Conservation (phyloP, 2,113 vertebrate species). For the Mus pahari region DNA sequence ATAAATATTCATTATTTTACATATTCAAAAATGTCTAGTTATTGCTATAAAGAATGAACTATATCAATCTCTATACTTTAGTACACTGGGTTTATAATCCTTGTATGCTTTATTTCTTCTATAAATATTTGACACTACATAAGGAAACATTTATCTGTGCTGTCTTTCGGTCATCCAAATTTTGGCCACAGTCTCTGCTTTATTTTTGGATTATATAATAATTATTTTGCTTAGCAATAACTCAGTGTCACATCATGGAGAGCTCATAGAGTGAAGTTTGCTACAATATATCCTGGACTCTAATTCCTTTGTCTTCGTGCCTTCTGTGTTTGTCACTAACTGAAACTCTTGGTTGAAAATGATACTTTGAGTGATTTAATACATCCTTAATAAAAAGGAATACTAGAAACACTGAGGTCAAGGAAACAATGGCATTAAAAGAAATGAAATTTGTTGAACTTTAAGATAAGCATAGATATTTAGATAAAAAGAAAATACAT, state of each 20-base stretch:
- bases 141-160: neutral
- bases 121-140: neutral
- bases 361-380: neutral
- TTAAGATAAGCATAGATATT: constrained; percentile 46
- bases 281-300: neutral
- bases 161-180: neutral
- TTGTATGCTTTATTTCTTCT: neutral
- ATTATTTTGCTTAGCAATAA: neutral
- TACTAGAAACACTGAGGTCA: neutral
- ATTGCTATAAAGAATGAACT: neutral
- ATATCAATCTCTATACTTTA: neutral
- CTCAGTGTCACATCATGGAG: neutral
- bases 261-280: neutral
- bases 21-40: no score
- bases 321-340: neutral
- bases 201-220: neutral
- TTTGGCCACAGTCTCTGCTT: neutral
- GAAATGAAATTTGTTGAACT: neutral
- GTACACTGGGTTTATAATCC: neutral
- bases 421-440: neutral
- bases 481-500: neutral
- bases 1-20: neutral
- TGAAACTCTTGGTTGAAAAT: neutral
- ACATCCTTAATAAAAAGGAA: neutral
- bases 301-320: neutral